Evolutionary conservation across 1,140 invertebrate genomes (phyloP).

Genomic region (Melanaphis sacchari): DNA sequence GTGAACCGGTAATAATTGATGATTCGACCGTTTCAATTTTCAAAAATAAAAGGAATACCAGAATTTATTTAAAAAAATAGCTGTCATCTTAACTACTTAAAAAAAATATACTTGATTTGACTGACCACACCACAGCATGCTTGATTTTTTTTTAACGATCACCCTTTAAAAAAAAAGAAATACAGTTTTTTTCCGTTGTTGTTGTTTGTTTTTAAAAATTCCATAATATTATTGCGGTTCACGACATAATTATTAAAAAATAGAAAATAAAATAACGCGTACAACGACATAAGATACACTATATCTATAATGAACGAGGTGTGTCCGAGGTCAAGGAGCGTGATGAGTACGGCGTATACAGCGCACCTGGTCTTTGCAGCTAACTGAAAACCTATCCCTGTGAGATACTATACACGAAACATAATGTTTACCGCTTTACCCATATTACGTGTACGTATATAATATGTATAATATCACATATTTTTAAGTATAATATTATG

Average conservation of each 20-base stretch:
- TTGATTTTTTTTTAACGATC: not conserved
- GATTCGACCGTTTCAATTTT: not conserved
- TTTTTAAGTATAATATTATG: not conserved
- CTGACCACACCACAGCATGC: too few species aligned
- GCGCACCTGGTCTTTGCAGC: not conserved
- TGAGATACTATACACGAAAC: not conserved
- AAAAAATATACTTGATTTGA: not conserved
- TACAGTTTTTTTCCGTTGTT: too few species aligned
- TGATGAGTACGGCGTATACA: not conserved
- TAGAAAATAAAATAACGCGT: not conserved
- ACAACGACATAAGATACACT: not conserved
- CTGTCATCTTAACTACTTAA: not conserved
- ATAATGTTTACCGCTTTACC: not conserved
- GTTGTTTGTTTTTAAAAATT: not conserved
- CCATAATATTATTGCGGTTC: not conserved
- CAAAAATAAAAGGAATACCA: not conserved
- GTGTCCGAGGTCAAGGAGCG: conserved; percentile 13
- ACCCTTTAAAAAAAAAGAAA: not conserved
- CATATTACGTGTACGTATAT: too few species aligned
- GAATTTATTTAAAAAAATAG: not conserved
- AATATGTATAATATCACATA: not conserved
- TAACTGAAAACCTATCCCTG: conserved; percentile 24
- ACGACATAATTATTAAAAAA: not conserved
- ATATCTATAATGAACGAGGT: not conserved
- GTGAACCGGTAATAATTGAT: not conserved